Conservation (phyloP, 2,113 vertebrate species). For the Sphaerodactylus townsendi region DNA sequence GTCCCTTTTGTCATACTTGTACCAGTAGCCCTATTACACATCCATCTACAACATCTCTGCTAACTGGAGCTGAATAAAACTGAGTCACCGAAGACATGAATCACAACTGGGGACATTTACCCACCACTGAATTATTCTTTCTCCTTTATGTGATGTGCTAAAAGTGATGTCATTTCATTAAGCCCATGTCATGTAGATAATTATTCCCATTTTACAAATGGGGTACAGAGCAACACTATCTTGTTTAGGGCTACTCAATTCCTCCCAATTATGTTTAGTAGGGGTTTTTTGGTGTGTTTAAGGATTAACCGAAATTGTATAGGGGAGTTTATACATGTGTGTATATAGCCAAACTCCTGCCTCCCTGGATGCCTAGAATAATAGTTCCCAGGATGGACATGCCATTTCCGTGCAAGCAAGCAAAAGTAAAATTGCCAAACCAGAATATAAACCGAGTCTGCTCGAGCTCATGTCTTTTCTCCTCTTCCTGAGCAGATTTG, state of each 20-base stretch:
- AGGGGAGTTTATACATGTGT: background rate
- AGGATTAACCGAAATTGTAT: background rate
- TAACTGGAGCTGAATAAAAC: background rate
- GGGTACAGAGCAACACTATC: background rate
- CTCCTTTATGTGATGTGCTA: background rate
- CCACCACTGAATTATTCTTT: background rate
- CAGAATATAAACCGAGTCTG: background rate
- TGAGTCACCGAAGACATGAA: background rate
- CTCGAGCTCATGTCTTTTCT: fast-evolving
- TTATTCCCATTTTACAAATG: background rate
- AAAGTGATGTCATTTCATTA: background rate
- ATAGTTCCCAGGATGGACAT: background rate
- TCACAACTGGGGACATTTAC: background rate
- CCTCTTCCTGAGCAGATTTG: constrained; percentile 78
- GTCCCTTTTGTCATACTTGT: background rate
- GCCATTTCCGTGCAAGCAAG: background rate
- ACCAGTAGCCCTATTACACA: background rate
- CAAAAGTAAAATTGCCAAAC: background rate
- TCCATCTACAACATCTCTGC: background rate
- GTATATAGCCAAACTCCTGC: background rate
- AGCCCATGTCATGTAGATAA: background rate
- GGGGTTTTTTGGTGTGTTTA: background rate
- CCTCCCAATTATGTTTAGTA: background rate
- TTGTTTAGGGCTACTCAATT: background rate
- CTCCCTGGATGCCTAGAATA: background rate